These are phyloP conservation scores for Pelecanus crispus DNA, from an alignment of 2,113 vertebrate genomes.

Conservation along the genomic window DNA sequence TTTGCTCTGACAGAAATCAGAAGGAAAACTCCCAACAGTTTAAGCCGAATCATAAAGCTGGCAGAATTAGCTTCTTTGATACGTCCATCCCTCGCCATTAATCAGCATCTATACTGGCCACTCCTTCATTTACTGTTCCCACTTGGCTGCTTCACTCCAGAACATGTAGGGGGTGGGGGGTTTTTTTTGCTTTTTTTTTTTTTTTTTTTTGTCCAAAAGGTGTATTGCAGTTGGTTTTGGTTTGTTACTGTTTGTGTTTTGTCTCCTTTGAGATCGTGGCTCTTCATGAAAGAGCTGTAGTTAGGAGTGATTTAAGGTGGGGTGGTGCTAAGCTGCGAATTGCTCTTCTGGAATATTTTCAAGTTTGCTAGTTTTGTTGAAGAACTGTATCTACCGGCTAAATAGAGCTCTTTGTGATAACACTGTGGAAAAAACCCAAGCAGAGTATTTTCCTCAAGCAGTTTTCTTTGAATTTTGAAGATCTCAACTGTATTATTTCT, in stretches of 20 bases:
- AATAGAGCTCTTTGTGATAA: not conserved
- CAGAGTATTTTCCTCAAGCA: not conserved
- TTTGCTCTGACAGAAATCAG: not conserved
- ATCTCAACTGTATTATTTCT: not conserved
- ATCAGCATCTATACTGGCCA: not conserved
- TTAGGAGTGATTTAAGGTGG: not conserved
- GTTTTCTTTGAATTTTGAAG: not conserved
- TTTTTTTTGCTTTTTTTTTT: not conserved
- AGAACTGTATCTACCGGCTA: not conserved
- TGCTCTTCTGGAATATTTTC: not conserved
- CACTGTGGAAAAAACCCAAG: not conserved
- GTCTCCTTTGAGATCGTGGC: not conserved
- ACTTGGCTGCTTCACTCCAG: not conserved
- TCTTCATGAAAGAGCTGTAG: not conserved
- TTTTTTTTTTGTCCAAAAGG: not conserved
- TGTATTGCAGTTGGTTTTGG: not conserved
- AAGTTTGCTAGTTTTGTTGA: not conserved
- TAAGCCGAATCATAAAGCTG: not conserved
- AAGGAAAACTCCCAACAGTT: not conserved
- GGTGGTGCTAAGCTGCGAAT: not conserved
- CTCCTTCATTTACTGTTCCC: not conserved
- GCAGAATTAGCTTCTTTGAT: not conserved
- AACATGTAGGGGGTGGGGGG: not conserved
- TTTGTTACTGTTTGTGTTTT: not conserved
- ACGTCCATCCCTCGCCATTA: not conserved